Percentiles rank a stretch among this genome's conserved stretches.
phyloP scores from a whole-genome alignment of 2,888 invertebrate species.

The Drosophila birchii region DNA sequence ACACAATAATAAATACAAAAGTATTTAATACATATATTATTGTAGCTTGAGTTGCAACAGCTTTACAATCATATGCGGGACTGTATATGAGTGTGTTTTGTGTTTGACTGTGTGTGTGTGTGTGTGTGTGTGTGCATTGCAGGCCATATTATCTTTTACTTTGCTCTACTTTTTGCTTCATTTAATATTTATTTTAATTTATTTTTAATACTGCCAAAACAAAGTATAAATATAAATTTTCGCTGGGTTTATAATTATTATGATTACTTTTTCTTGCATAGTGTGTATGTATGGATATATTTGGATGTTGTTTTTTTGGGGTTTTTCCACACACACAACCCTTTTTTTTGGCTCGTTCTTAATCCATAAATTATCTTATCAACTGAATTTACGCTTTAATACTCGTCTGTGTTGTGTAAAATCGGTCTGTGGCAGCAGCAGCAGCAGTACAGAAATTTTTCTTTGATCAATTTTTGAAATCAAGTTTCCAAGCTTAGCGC shows the following conservation, averaged over 20 bases:
- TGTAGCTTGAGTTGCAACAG: conserved; percentile 66
- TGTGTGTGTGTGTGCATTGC: conserved; percentile 6
- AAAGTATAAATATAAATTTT: background rate
- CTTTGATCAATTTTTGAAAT: background rate
- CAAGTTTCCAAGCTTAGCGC: background rate
- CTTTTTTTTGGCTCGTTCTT: conserved; percentile 15
- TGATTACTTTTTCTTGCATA: conserved; percentile 1
- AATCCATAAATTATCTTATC: conserved; percentile 29
- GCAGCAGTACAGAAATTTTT: background rate
- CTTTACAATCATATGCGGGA: conserved; percentile 33
- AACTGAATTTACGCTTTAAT: conserved; percentile 34
- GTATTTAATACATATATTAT: conserved; percentile 41
- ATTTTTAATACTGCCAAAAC: conserved; percentile 31
- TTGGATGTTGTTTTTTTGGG: conserved; percentile 12
- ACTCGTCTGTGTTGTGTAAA: conserved; percentile 23
- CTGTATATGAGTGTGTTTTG: conserved; percentile 5
- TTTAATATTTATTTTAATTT: conserved; percentile 6
- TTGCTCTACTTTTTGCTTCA: conserved; percentile 17
- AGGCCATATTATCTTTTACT: conserved; percentile 1
- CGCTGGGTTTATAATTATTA: conserved; percentile 5
- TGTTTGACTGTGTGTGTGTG: background rate
- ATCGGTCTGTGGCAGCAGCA: conserved; percentile 9
- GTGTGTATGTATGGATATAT: conserved; percentile 16
- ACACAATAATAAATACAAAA: conserved; percentile 49
- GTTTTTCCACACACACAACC: conserved; percentile 22